Conservation (phyloP, 2,888 invertebrate genomes). For the Microchrysa polita region DNA sequence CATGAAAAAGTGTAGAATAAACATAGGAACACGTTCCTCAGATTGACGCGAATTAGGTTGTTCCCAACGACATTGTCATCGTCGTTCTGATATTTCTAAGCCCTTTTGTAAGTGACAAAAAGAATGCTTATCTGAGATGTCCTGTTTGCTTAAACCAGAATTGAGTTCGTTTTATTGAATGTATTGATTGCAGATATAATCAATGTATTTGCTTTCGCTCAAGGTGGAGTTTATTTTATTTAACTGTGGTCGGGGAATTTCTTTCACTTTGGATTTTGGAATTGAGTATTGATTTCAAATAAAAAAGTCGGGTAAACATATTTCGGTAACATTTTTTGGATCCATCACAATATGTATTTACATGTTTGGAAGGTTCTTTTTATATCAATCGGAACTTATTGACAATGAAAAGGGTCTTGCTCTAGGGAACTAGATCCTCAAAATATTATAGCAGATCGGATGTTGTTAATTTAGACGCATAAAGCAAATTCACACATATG, state of each 20-base stretch:
- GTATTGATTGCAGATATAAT: neutral
- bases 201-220: too few relatives aligned
- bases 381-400: too few relatives aligned
- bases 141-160: slow-evolving; percentile 24
- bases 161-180: neutral
- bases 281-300: too few relatives aligned
- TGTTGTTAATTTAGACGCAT: too few relatives aligned
- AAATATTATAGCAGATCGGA: too few relatives aligned
- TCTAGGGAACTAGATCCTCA: too few relatives aligned
- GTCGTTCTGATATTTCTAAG: slow-evolving; percentile 19
- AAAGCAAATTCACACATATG: too few relatives aligned
- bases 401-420: too few relatives aligned
- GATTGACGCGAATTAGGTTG: slow-evolving; percentile 9
- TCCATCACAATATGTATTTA: neutral
- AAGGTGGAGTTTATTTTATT: too few relatives aligned
- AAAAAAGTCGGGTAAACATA: neutral
- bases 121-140: slow-evolving; percentile 1
- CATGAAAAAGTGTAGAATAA: neutral
- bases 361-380: neutral
- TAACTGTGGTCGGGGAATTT: too few relatives aligned
- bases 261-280: too few relatives aligned
- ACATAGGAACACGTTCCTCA: neutral
- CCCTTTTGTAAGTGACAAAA: slow-evolving; percentile 12
- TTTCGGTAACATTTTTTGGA: neutral
- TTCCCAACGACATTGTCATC: slow-evolving; percentile 19